phyloP scores from a whole-genome alignment of 92 coral and sea anemone genomes.

The Epizoanthus illoricatus region DNA sequence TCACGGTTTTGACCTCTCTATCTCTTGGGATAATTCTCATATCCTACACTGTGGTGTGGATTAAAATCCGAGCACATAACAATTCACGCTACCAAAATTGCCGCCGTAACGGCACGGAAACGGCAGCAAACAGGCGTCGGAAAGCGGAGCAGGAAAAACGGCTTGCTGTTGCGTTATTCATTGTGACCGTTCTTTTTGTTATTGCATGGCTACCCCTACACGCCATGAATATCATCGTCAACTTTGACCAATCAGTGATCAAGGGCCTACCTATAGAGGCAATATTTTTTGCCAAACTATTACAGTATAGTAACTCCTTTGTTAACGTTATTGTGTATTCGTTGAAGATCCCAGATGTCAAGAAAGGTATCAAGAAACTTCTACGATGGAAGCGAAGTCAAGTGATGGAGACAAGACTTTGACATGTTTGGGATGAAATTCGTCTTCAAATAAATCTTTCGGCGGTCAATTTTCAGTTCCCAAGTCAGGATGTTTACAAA shows the following conservation, averaged over 20 bases:
- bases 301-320: slow-evolving; percentile 30
- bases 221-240: slow-evolving; percentile 22
- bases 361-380: slow-evolving; percentile 13
- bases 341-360: slow-evolving; percentile 19
- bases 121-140: background rate
- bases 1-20: slow-evolving; percentile 5
- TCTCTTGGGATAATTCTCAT: slow-evolving; percentile 7
- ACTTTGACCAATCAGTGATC: slow-evolving; percentile 20
- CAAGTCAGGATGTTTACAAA: too few species aligned
- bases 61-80: slow-evolving; percentile 5
- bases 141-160: slow-evolving; percentile 8
- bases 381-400: background rate
- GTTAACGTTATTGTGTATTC: slow-evolving; percentile 29
- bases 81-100: background rate
- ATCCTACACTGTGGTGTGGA: slow-evolving; percentile 15
- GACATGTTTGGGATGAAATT: background rate
- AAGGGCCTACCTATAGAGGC: slow-evolving; percentile 10
- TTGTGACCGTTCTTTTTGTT: slow-evolving; percentile 29
- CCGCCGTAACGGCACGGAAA: background rate
- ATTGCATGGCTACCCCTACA: slow-evolving; percentile 30
- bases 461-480: background rate
- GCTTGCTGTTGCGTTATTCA: background rate
- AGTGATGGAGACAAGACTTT: slow-evolving; percentile 17
- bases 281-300: slow-evolving; percentile 23
- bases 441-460: background rate